phyloP scores from a whole-genome alignment of 2,888 invertebrate genomes.

The Muschampia plurimacula region DNA sequence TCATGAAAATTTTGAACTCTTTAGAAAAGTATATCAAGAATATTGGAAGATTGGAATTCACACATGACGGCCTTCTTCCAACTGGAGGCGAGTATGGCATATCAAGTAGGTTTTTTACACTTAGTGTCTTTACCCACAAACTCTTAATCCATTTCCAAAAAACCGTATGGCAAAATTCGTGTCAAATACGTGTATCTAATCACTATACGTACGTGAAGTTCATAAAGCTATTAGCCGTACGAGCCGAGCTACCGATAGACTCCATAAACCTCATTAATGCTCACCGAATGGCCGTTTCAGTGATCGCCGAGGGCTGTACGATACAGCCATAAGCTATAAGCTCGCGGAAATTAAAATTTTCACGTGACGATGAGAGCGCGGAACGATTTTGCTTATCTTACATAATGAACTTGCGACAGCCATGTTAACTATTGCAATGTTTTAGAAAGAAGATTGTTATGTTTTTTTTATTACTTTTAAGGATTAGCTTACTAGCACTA shows the following conservation, averaged over 20 bases:
- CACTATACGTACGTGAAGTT: neutral
- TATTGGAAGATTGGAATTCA: too few relatives aligned
- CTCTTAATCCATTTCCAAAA: too few relatives aligned
- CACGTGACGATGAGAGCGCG: conserved; percentile 11
- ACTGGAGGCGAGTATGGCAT: too few relatives aligned
- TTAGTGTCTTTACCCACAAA: too few relatives aligned
- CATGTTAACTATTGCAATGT: neutral
- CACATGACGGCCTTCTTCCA: too few relatives aligned
- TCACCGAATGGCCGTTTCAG: conserved; percentile 2
- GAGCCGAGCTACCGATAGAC: conserved; percentile 55
- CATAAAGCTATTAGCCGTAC: conserved; percentile 20
- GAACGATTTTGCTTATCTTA: conserved; percentile 9
- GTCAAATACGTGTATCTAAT: neutral
- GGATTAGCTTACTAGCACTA: too few relatives aligned
- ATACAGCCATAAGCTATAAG: neutral
- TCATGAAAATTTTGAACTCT: too few relatives aligned
- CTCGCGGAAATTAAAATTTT: conserved; percentile 21
- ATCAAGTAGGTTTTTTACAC: too few relatives aligned
- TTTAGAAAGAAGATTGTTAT: neutral
- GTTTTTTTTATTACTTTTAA: too few relatives aligned
- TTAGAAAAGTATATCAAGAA: too few relatives aligned
- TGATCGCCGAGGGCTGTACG: conserved; percentile 6
- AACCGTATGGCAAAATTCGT: too few relatives aligned
- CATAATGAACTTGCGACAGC: conserved; percentile 1
- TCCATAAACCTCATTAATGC: conserved; percentile 54